These are phyloP conservation scores for Epinephelus fuscoguttatus DNA, from an alignment of 2,113 vertebrate genomes.

Conservation along the genomic window DNA sequence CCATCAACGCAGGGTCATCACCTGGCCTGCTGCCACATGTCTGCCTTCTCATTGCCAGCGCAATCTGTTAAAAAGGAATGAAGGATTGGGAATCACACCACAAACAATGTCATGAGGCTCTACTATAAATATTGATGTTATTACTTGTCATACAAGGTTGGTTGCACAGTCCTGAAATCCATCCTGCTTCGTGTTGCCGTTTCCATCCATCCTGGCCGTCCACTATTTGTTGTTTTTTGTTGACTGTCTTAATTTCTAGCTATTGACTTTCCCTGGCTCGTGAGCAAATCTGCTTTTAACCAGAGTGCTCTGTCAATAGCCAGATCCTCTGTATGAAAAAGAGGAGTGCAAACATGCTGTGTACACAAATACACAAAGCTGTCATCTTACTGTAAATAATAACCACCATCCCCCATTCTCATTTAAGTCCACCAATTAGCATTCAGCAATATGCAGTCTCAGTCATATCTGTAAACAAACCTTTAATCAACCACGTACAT, in stretches of 20 bases:
- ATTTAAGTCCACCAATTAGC: slow-evolving; percentile 60
- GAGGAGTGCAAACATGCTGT: slow-evolving; percentile 48
- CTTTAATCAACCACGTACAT: slow-evolving; percentile 60
- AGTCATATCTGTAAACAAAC: slow-evolving; percentile 61
- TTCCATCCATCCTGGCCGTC: neutral
- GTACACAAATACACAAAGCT: slow-evolving; percentile 52
- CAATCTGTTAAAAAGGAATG: slow-evolving; percentile 75
- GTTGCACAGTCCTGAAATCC: slow-evolving; percentile 36
- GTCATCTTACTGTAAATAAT: slow-evolving; percentile 49
- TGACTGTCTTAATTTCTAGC: slow-evolving; percentile 49
- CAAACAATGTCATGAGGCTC: slow-evolving; percentile 56
- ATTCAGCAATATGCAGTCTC: slow-evolving; percentile 29
- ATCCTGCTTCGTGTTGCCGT: slow-evolving; percentile 6
- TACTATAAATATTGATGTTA: slow-evolving; percentile 54
- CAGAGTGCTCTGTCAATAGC: slow-evolving; percentile 49
- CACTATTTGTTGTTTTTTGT: slow-evolving; percentile 45
- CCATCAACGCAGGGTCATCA: slow-evolving; percentile 78
- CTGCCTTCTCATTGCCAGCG: slow-evolving; percentile 64
- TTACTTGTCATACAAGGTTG: slow-evolving; percentile 26
- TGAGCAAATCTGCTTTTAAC: slow-evolving; percentile 38
- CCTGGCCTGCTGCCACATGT: slow-evolving; percentile 73
- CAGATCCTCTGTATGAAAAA: slow-evolving; percentile 25
- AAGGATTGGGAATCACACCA: slow-evolving; percentile 59
- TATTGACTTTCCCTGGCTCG: slow-evolving; percentile 52
- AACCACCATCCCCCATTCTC: slow-evolving; percentile 31